Evolutionary conservation across 2,113 vertebrate species (phyloP).

Genomic region (Crocuta crocuta): DNA sequence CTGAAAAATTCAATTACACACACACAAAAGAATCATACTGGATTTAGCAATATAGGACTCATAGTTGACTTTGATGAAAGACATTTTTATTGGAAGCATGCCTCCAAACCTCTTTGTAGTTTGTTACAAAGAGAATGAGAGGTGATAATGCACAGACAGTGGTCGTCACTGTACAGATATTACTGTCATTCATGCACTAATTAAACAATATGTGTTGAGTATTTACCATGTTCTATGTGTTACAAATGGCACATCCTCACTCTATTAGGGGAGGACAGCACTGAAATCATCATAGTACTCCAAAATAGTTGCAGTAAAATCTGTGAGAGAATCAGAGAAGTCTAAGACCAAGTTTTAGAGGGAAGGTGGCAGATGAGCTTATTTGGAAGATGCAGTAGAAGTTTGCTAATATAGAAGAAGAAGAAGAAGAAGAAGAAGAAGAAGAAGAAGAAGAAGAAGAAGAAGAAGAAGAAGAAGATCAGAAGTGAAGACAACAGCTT

Average conservation of each 20-base stretch:
- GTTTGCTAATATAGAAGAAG: background rate
- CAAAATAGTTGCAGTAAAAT: background rate
- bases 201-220: background rate
- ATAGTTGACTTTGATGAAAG: conserved; percentile 15
- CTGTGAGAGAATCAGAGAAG: background rate
- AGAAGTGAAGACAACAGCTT: background rate
- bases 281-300: background rate
- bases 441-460: too few species aligned
- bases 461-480: background rate
- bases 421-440: background rate
- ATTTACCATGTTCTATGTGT: background rate
- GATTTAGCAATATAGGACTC: conserved; percentile 8
- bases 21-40: background rate
- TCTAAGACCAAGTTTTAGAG: background rate
- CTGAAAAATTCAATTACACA: conserved; percentile 4
- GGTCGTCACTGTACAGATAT: background rate
- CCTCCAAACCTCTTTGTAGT: background rate
- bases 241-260: background rate
- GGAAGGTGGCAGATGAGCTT: background rate
- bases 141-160: background rate
- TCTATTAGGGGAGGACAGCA: background rate
- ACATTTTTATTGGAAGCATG: background rate
- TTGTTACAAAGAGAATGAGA: background rate
- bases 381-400: background rate
- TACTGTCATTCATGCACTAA: background rate